phyloP scores from a whole-genome alignment of 92 coral and sea anemone species.

The Hydrozoanthus gracilis region DNA sequence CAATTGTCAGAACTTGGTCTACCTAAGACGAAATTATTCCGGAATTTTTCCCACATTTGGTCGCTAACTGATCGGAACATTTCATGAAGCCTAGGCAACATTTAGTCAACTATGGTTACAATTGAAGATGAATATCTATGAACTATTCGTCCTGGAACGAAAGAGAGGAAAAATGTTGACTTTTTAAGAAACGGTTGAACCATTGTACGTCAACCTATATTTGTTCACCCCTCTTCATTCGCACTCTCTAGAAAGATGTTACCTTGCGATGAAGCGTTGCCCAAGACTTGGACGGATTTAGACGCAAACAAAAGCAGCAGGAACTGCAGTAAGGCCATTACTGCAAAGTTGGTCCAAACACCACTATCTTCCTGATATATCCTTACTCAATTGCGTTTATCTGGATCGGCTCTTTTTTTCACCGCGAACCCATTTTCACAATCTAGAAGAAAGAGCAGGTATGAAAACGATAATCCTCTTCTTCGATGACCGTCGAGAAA shows the following conservation, averaged over 20 bases:
- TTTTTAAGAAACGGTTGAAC: too few species aligned
- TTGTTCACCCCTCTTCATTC: neutral
- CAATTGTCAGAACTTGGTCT: too few species aligned
- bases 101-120: too few species aligned
- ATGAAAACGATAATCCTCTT: neutral
- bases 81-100: too few species aligned
- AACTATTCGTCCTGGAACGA: too few species aligned
- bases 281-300: neutral
- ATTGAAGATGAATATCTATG: too few species aligned
- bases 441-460: neutral
- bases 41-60: too few species aligned
- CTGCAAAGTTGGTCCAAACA: neutral
- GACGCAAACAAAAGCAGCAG: neutral
- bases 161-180: too few species aligned
- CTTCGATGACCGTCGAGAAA: neutral
- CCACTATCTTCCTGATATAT: neutral
- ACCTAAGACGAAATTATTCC: too few species aligned
- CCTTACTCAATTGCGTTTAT: neutral
- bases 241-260: neutral
- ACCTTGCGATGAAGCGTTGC: neutral
- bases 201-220: too few species aligned
- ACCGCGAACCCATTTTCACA: neutral
- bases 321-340: neutral
- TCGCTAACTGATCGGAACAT: too few species aligned
- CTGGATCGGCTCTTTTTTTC: neutral